phyloP scores from a whole-genome alignment of 2,113 vertebrate genomes.

The Cryptoleucopteryx plumbea region DNA sequence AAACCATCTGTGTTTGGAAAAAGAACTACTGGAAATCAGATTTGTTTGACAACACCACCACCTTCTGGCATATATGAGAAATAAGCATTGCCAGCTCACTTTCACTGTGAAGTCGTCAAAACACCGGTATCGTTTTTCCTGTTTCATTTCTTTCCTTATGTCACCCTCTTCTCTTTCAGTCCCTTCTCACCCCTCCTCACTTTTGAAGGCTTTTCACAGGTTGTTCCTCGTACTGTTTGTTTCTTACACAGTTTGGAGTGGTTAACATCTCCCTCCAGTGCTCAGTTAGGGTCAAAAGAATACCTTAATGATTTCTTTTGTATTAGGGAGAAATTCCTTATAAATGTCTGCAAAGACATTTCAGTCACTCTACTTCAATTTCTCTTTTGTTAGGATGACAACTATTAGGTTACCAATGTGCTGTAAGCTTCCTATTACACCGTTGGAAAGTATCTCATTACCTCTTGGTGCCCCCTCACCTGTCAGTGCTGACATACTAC shows the following conservation, averaged over 20 bases:
- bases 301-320: not conserved
- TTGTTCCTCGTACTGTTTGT: not conserved
- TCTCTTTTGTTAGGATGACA: not conserved
- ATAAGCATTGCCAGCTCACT: not conserved
- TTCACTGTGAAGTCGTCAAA: rapidly evolving
- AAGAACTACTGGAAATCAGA: not conserved
- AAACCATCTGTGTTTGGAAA: not conserved
- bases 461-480: not conserved
- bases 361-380: not conserved
- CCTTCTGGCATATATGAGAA: not conserved
- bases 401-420: not conserved
- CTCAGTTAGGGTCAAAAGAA: not conserved
- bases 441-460: not conserved
- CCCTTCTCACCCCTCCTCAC: not conserved
- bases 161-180: not conserved
- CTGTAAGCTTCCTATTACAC: not conserved
- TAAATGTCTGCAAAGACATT: not conserved
- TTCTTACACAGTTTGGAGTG: not conserved
- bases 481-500: not conserved
- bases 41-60: conserved; percentile 23
- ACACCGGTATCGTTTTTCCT: not conserved
- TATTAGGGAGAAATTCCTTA: not conserved
- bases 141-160: not conserved
- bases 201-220: not conserved
- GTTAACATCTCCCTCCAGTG: not conserved